Percentiles rank a stretch among this genome's conserved stretches.
These are phyloP conservation scores for Osmerus eperlanus DNA, from an alignment of 2,113 vertebrate species.

Conservation along the genomic window DNA sequence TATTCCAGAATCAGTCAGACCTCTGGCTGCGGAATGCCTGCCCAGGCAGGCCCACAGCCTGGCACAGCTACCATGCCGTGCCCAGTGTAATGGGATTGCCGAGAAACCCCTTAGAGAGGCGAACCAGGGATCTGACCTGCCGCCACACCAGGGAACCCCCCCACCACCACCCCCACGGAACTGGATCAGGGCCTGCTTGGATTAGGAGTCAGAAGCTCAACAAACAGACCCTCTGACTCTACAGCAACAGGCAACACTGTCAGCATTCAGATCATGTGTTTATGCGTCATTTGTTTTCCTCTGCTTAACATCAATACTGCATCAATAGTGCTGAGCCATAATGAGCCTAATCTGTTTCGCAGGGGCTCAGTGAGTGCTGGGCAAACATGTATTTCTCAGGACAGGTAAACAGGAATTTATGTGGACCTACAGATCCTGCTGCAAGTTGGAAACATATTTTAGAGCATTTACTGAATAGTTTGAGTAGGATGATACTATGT, in stretches of 20 bases:
- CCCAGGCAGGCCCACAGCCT: background rate
- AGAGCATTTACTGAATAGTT: too few species aligned
- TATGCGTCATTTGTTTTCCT: slow-evolving; percentile 56
- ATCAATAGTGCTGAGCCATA: slow-evolving; percentile 45
- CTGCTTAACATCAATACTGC: slow-evolving; percentile 41
- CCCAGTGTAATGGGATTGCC: slow-evolving; percentile 10
- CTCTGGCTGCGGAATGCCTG: background rate
- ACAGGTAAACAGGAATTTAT: background rate
- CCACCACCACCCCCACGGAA: slow-evolving; percentile 4
- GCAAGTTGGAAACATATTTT: too few species aligned
- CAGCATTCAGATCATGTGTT: slow-evolving; percentile 39
- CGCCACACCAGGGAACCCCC: background rate
- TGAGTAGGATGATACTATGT: too few species aligned
- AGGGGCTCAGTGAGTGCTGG: slow-evolving; percentile 10
- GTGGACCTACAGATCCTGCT: background rate
- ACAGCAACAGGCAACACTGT: slow-evolving; percentile 27
- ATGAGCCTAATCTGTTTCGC: slow-evolving; percentile 34
- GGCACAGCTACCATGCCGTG: background rate
- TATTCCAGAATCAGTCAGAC: background rate
- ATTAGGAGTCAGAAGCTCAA: slow-evolving; percentile 21
- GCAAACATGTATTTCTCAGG: slow-evolving; percentile 1
- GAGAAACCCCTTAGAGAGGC: slow-evolving; percentile 6
- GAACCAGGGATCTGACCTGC: background rate
- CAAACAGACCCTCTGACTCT: slow-evolving; percentile 21
- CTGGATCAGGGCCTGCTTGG: slow-evolving; percentile 18